Base-by-base conservation (phyloP, 2,888 invertebrate species). In the Rosalia funebris region DNA sequence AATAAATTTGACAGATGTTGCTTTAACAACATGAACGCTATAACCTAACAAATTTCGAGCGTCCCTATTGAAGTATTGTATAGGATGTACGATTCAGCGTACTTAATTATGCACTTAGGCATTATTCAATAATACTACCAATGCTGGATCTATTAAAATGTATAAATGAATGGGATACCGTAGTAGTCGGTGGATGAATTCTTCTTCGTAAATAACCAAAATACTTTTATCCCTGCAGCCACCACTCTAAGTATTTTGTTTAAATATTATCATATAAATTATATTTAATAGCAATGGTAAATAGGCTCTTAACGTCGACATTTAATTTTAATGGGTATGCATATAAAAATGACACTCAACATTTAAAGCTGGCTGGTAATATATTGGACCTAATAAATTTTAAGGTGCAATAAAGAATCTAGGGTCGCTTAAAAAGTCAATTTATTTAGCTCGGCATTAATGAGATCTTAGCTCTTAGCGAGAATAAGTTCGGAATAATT, bases 361-460 rank as follows among this genome's bases (percentile, higher is more conserved):
- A 56, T 60, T 56, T 56, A 52, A 59, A 57, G 42, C 55, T 61
- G 17, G 60, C 44, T 47, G 44, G 58, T 60, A 58, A 65, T 63
- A 62, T 60, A 65, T 65, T 47, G 57, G 45, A 50, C 56, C 48
- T 61, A 66, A 66, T 66, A 66, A 66, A 66, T 61, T 63, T 57
- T 58, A 68, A 65, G 68, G 68, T 63, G 65, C 48, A 58, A 68
- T 65, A 63, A 68, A 63, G 62, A 68, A 65, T 63, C 58, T 53
- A 39, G 60, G 57, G 62, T 57, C 60, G 58, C 63, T 65, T 68
- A 62, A 68, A 63, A 63, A 62, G 61, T 63, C 68, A 57, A 68
- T 68, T 68, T 68, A 63, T 68, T 63, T 56, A 63, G 63, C 56
- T 55, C 57, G 37, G 46, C 60, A 62, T 66, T 62, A 66, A 67